Conservation (phyloP, 2,888 invertebrate genomes). For the Octonoba sinensis region DNA sequence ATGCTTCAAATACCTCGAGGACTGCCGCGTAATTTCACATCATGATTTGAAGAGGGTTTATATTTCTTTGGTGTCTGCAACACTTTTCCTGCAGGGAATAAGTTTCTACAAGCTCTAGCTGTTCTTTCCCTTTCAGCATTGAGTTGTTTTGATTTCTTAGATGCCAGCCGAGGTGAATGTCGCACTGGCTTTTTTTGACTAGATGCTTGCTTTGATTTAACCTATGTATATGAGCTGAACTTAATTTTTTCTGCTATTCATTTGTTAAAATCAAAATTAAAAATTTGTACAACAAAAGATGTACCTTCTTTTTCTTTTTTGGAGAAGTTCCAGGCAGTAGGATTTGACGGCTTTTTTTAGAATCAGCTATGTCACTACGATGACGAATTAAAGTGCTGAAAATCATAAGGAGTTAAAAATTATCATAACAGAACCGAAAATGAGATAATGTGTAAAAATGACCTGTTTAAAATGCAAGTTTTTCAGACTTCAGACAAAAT, state of each 20-base stretch:
- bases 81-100: constrained; percentile 34
- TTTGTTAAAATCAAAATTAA: neutral
- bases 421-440: no score
- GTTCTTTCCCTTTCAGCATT: neutral
- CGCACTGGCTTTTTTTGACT: constrained; percentile 23
- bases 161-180: constrained; percentile 43
- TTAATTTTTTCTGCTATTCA: neutral
- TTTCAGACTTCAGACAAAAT: no score
- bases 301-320: constrained; percentile 44
- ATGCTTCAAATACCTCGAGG: constrained; percentile 23
- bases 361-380: constrained; percentile 46
- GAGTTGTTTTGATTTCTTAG: constrained; percentile 17
- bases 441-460: no score
- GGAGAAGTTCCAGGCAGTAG: constrained; percentile 34
- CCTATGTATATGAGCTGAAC: neutral
- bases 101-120: constrained; percentile 34
- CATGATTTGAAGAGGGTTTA: neutral
- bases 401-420: no score
- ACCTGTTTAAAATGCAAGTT: no score
- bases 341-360: constrained; percentile 30
- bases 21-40: neutral
- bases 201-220: neutral
- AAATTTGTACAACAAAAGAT: neutral
- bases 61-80: constrained; percentile 30
- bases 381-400: constrained; percentile 32